Percentiles rank a stretch among this genome's conserved stretches.
Evolutionary conservation across 2,888 invertebrate genomes (phyloP).

Genomic region (Syrphus vitripennis): DNA sequence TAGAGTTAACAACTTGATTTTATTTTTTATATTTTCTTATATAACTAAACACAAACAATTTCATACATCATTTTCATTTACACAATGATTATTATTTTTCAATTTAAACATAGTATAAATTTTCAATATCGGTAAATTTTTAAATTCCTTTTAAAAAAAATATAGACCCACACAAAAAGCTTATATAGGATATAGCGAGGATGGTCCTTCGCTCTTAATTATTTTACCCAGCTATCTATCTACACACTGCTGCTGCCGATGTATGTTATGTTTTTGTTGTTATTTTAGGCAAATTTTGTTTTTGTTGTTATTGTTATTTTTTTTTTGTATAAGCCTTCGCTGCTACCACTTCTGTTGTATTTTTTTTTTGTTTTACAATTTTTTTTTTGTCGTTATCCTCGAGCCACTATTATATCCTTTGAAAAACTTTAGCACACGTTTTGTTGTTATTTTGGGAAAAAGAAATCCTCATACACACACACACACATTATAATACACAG

Average conservation of each 20-base stretch:
- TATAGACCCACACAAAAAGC: neutral
- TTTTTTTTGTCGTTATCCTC: constrained; percentile 12
- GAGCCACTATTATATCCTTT: constrained; percentile 42
- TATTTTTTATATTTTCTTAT: neutral
- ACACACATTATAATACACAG: neutral
- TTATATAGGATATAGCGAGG: neutral
- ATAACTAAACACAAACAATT: constrained; percentile 15
- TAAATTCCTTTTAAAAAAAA: constrained; percentile 5
- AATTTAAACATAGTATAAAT: constrained; percentile 7
- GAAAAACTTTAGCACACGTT: constrained; percentile 51
- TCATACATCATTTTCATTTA: neutral
- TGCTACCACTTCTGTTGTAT: constrained; percentile 28
- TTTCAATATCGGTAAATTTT: constrained; percentile 12
- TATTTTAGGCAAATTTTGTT: constrained; percentile 28
- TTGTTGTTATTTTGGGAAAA: constrained; percentile 66
- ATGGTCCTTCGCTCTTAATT: constrained; percentile 9
- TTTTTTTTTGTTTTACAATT: constrained; percentile 5
- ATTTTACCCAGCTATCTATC: neutral
- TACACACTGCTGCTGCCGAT: constrained; percentile 3
- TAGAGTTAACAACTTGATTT: neutral
- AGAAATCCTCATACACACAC: constrained; percentile 41
- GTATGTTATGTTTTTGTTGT: constrained; percentile 35
- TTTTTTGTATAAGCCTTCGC: constrained; percentile 9
- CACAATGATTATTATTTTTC: neutral
- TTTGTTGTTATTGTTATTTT: constrained; percentile 32